phyloP scores from a whole-genome alignment of 2,797 vertebrate genomes.

The Botia kubotai region DNA sequence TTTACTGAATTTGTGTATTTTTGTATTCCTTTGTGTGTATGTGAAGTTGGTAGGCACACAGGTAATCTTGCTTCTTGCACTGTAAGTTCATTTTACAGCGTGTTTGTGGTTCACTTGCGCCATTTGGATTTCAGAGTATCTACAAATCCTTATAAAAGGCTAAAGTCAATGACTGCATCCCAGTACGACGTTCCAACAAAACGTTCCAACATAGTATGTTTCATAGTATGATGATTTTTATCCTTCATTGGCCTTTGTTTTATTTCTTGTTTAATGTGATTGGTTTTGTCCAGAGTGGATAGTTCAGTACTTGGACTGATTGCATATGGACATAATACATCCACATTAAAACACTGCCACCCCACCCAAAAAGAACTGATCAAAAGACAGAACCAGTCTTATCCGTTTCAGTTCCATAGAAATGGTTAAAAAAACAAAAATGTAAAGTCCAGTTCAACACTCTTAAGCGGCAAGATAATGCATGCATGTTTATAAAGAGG shows the following conservation, averaged over 20 bases:
- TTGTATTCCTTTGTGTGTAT: conserved; percentile 37
- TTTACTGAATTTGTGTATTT: conserved; percentile 49
- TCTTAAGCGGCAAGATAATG: conserved; percentile 74
- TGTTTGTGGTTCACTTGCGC: conserved; percentile 45
- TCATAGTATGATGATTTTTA: conserved; percentile 25
- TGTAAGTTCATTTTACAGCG: conserved; percentile 57
- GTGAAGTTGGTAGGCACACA: conserved; percentile 56
- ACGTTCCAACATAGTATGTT: conserved; percentile 16
- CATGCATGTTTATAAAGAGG: conserved; percentile 92
- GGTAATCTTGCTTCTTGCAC: conserved; percentile 63
- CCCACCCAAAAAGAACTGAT: conserved; percentile 64
- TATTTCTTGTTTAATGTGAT: conserved; percentile 47
- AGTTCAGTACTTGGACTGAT: conserved; percentile 58
- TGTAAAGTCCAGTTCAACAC: conserved; percentile 42
- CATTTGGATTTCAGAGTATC: conserved; percentile 46
- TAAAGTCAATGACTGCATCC: conserved; percentile 44
- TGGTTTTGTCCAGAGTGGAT: conserved; percentile 29
- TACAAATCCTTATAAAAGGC: conserved; percentile 44
- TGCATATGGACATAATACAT: conserved; percentile 60
- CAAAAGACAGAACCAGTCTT: conserved; percentile 49
- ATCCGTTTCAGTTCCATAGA: conserved; percentile 39
- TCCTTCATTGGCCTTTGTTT: conserved; percentile 39
- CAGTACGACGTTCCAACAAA: conserved; percentile 21
- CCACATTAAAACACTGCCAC: conserved; percentile 46
- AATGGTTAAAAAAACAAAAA: conserved; percentile 57